These are phyloP conservation scores for Chaenocephalus aceratus DNA, from an alignment of 2,113 vertebrate species.

Conservation along the genomic window DNA sequence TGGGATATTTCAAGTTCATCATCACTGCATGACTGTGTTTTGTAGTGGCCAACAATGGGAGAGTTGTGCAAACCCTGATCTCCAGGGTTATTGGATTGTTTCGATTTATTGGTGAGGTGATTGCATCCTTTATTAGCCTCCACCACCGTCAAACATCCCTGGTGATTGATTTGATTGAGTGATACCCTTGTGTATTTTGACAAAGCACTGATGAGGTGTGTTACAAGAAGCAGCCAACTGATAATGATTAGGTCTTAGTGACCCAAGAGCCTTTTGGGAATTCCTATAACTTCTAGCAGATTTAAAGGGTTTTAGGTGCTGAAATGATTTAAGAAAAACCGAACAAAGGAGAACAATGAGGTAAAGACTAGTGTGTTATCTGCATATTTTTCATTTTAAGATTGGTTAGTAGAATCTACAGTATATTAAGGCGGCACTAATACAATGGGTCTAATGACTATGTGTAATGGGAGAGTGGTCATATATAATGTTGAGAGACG, in stretches of 20 bases:
- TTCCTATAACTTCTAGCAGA: not conserved
- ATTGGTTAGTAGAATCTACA: not conserved
- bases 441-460: not conserved
- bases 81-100: slow-evolving; percentile 21
- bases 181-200: slow-evolving; percentile 19
- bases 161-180: slow-evolving; percentile 34
- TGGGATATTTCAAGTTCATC: slow-evolving; percentile 34
- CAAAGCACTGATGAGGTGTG: slow-evolving; percentile 1
- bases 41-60: not conserved
- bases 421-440: not conserved
- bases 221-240: slow-evolving; percentile 18
- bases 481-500: not conserved
- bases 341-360: slow-evolving; percentile 2
- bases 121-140: slow-evolving; percentile 35
- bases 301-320: not conserved
- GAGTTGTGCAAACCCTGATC: slow-evolving; percentile 23
- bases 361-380: not conserved
- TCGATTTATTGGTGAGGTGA: slow-evolving; percentile 28
- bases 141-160: slow-evolving; percentile 11
- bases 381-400: not conserved
- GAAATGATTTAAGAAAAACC: not conserved
- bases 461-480: slow-evolving; percentile 2
- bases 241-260: slow-evolving; percentile 30
- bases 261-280: slow-evolving; percentile 16
- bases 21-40: slow-evolving; percentile 23